Evolutionary conservation across 2,888 invertebrate species (phyloP).

Genomic region (Nemoura dubitans): DNA sequence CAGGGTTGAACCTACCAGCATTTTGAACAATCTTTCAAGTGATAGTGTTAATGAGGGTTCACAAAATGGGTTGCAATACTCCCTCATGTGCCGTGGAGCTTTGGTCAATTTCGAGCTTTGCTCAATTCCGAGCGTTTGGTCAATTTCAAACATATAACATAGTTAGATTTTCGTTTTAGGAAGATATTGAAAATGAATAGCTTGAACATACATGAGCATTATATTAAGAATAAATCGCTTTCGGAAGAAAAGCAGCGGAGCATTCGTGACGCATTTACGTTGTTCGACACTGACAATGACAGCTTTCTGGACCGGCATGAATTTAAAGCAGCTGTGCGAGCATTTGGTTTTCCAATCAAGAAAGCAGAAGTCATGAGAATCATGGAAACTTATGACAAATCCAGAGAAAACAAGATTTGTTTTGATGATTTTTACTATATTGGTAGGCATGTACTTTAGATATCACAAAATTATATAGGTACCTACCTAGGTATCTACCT

Average conservation of each 20-base stretch:
- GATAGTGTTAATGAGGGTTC: no score
- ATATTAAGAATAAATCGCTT: conserved; percentile 40
- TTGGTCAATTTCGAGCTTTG: no score
- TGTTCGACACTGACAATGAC: conserved; percentile 54
- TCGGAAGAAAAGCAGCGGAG: conserved; percentile 52
- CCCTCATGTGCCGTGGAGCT: no score
- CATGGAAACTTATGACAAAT: conserved; percentile 52
- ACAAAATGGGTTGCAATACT: no score
- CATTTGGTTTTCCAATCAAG: conserved; percentile 54
- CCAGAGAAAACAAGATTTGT: conserved; percentile 50
- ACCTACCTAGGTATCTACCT: no score
- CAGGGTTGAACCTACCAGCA: no score
- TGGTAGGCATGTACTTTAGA: conserved; percentile 53
- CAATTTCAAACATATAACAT: no score
- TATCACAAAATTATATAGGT: no score
- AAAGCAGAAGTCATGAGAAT: conserved; percentile 54
- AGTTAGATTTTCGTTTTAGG: no score
- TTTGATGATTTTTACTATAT: conserved; percentile 54
- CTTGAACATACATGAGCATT: background rate
- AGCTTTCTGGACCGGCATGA: conserved; percentile 55
- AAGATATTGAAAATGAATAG: background rate
- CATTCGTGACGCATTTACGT: conserved; percentile 53
- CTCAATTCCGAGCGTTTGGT: no score
- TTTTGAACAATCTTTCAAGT: no score
- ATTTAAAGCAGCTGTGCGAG: conserved; percentile 54